Evolutionary conservation across 2,888 invertebrate species (phyloP).

Genomic region (Agapostemon virescens): DNA sequence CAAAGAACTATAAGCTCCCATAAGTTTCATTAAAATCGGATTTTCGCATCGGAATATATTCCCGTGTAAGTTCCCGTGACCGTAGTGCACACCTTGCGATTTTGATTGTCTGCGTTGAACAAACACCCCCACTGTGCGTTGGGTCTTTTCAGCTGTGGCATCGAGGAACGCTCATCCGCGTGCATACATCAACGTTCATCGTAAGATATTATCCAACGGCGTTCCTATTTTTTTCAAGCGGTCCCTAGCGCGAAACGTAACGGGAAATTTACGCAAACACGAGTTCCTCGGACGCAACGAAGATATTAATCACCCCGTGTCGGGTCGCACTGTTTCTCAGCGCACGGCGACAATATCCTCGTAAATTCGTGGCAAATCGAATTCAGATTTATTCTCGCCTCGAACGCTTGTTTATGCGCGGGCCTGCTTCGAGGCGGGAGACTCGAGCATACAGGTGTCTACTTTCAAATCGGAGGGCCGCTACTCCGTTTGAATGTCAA

Average conservation of each 20-base stretch:
- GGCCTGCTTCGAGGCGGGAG: slow-evolving; percentile 16
- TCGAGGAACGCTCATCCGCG: slow-evolving; percentile 4
- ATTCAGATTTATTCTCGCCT: slow-evolving; percentile 59
- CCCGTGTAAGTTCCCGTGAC: neutral
- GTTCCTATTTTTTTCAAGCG: slow-evolving; percentile 2
- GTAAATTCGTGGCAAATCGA: slow-evolving; percentile 63
- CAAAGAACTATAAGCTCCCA: no score
- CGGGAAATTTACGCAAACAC: slow-evolving; percentile 44
- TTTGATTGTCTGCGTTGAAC: neutral
- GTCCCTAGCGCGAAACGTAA: slow-evolving; percentile 20
- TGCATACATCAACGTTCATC: slow-evolving; percentile 9
- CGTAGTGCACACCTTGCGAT: neutral
- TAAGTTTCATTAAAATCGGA: no score
- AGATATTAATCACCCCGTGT: slow-evolving; percentile 50
- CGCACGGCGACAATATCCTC: slow-evolving; percentile 57
- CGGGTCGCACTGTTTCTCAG: slow-evolving; percentile 46
- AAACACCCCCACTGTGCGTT: neutral
- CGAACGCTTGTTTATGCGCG: slow-evolving; percentile 55
- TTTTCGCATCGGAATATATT: no score
- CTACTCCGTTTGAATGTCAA: slow-evolving; percentile 58
- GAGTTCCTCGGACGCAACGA: slow-evolving; percentile 18
- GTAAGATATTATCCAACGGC: slow-evolving; percentile 19
- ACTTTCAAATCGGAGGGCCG: slow-evolving; percentile 58
- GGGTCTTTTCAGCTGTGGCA: neutral
- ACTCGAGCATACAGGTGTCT: slow-evolving; percentile 56